Evolutionary conservation across 2,797 vertebrate species (phyloP).

Genomic region (Hydrolagus colliei): DNA sequence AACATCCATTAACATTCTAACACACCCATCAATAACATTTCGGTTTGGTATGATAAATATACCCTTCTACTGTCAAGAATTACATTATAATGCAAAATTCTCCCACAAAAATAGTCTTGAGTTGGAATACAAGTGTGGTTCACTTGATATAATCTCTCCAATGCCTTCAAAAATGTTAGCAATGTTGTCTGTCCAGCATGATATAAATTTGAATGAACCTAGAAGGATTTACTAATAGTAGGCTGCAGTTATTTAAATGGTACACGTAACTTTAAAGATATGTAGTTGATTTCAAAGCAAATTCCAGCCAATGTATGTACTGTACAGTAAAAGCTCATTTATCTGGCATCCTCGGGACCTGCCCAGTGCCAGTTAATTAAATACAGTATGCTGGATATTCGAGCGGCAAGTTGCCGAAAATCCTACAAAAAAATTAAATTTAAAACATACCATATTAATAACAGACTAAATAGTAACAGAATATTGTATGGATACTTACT

Average conservation of each 20-base stretch:
- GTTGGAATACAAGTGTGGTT: conserved; percentile 53
- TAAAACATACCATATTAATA: too few relatives aligned
- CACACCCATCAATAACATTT: conserved; percentile 92
- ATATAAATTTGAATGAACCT: background rate
- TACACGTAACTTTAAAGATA: background rate
- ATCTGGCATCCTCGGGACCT: too few relatives aligned
- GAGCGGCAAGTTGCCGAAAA: too few relatives aligned
- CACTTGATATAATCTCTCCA: conserved; percentile 51
- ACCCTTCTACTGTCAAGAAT: conserved; percentile 81
- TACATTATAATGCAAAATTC: conserved; percentile 70
- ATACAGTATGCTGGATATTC: too few relatives aligned
- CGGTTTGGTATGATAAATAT: conserved; percentile 84
- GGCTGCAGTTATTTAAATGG: background rate
- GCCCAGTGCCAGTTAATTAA: too few relatives aligned
- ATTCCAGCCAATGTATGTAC: too few relatives aligned
- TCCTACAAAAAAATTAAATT: too few relatives aligned
- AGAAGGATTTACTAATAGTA: background rate
- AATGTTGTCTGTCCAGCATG: conserved; percentile 38
- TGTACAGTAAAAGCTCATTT: too few relatives aligned
- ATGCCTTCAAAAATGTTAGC: conserved; percentile 51
- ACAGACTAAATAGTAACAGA: too few relatives aligned
- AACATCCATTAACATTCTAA: conserved; percentile 34
- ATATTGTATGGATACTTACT: too few relatives aligned
- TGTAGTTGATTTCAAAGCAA: background rate
- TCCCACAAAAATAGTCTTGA: conserved; percentile 58